Base-by-base conservation (phyloP, 2,888 invertebrate genomes). In the Dugesia japonica region DNA sequence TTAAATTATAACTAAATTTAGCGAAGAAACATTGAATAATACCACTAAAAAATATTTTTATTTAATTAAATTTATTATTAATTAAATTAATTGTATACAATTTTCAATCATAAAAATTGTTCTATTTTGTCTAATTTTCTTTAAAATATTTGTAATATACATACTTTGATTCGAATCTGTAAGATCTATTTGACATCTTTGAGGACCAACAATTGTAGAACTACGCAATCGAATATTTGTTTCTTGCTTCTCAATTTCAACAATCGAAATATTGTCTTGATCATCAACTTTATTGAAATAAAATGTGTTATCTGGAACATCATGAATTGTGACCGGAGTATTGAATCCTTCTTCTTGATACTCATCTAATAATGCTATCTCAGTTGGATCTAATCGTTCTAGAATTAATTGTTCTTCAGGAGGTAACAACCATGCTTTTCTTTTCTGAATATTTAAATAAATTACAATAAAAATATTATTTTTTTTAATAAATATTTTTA, bases 361-460 rank as follows among this genome's bases (percentile, higher is more conserved):
- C 31, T 78, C 79, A 56, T 79, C 77, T 28, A 76, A 73, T 27
- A 56, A 71, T 26, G 76, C 71, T 26, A 76, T 71, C 71, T 78
- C 78, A 26, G 75, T 33, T 20, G 78, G 28, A 38, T 73, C 77
- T 17, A 79, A 38, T 0, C 74, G 71, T 72, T 75, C 75, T 28
- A 78, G 27, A 0, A 74, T 28, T 31, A 77, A 76, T 42, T 72
- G 78, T 20, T 74, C 74, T 31, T 74, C 76, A 27, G 72, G 42
- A 20, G 77, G 71, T 26, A 78, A 72, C n/a, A 78, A 38, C 75
- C 78, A 78, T n/a, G 74, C 31, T 72, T 78, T 78, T 42, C 42
- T 26, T 23, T 75, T 77, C 77, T 77, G 26, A n/a, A 72, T 72
- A 9, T 71, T 23, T 71, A n/a, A 23, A 71, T 71, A 71, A 23